Percentiles rank a stretch among this genome's conserved stretches.
These are phyloP conservation scores for Eleginops maclovinus DNA, from an alignment of 2,113 vertebrate genomes.

Conservation along the genomic window DNA sequence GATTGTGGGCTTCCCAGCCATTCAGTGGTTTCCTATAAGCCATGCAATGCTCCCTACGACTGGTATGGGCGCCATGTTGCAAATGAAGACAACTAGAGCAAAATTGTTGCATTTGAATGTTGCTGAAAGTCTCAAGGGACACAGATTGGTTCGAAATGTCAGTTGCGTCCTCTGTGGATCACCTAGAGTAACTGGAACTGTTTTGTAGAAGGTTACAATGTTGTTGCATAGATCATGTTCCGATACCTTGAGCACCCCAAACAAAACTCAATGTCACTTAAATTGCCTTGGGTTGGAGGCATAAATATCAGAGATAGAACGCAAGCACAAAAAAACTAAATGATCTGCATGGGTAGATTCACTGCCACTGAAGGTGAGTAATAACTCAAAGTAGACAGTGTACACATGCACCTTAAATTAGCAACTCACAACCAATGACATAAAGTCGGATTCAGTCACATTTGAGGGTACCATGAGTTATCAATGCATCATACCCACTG, in stretches of 20 bases:
- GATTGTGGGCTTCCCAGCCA: too few species aligned
- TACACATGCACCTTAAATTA: background rate
- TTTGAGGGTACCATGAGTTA: background rate
- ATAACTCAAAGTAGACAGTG: too few species aligned
- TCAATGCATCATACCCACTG: background rate
- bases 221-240: conserved; percentile 35
- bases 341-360: conserved; percentile 6
- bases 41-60: too few species aligned
- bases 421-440: background rate
- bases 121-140: too few species aligned
- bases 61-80: background rate
- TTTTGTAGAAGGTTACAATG: too few species aligned
- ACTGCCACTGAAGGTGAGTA: background rate
- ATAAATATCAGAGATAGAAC: conserved; percentile 30
- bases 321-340: conserved; percentile 12
- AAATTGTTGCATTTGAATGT: background rate
- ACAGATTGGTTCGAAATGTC: too few species aligned
- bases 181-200: too few species aligned
- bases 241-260: conserved; percentile 30
- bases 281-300: conserved; percentile 21
- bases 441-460: background rate
- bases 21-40: too few species aligned
- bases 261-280: conserved; percentile 24
- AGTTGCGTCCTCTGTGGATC: conserved; percentile 6
- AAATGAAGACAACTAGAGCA: background rate